Evolutionary conservation across 2,797 vertebrate species (phyloP), one percentile per base, ranked within the genome.

Genomic region (Erethizon dorsatum): DNA sequence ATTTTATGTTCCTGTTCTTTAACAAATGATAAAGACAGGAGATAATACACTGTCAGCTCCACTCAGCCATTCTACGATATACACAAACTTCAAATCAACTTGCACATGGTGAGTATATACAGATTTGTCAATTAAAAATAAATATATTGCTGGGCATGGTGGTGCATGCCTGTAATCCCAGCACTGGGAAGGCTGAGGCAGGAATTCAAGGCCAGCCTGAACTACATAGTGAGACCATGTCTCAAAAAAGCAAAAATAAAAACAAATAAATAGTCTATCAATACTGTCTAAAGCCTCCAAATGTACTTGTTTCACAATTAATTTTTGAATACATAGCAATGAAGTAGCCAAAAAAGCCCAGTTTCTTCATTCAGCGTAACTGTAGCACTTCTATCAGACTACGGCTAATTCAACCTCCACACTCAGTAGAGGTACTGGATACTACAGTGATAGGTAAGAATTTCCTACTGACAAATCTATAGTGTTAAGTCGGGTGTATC

Each of bases 281-380:
- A 26, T 15, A 86, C 45, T 50, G 37, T 88, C 78, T 37, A 88
- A 82, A 91, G 61, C 33, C 2, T 57, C 59, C 69, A 90, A 93
- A 93, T 61, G 47, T 12, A 83, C 37, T 59, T 41, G 13, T 33
- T 90, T 18, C 37, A 95, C 37, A 93, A 80, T 37, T 20, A 85
- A 54, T 10, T 59, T 83, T n/a, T 22, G 14, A 84, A 10, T 33
- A 82, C 9, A 45, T 13, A 31, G 26, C 75, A 71, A 47, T 78
- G 52, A 89, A n/a, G 57, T 59, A 86, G 77, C 52, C 83, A 77
- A 69, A 95, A 20, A 52, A 83, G 41, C 14, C 54, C 80, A 83
- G 24, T 78, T 85, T 91, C 69, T 78, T n/a, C 20, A 86, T 65
- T 96, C 18, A 95, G 47, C 24, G 15, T 86, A 69, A 91, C 5